Conservation (phyloP, 2,797 vertebrate genomes). For the Rachycentron canadum region DNA sequence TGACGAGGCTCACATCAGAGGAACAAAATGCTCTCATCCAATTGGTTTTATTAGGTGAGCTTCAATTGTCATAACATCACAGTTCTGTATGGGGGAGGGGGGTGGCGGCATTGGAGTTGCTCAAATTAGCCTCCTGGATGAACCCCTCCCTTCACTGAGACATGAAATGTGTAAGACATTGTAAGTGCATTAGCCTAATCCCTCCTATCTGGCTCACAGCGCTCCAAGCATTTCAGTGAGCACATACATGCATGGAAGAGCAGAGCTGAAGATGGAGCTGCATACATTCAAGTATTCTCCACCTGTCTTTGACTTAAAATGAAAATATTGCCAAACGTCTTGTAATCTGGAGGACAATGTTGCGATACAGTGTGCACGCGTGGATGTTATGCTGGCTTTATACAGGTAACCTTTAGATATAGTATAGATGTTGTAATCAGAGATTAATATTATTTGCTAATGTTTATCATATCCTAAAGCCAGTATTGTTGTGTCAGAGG, state of each 20-base stretch:
- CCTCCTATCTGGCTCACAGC: constrained; percentile 80
- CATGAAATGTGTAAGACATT: constrained; percentile 74
- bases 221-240: constrained; percentile 65
- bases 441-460: not conserved
- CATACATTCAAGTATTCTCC: constrained; percentile 28
- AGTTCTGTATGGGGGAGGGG: constrained; percentile 32
- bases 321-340: constrained; percentile 50
- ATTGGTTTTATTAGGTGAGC: not conserved
- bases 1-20: not conserved
- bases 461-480: not conserved
- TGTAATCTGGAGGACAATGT: constrained; percentile 66
- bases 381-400: constrained; percentile 78
- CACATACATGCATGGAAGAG: constrained; percentile 52
- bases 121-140: constrained; percentile 64
- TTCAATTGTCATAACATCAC: constrained; percentile 15
- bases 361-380: constrained; percentile 54
- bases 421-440: not conserved
- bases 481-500: not conserved
- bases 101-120: constrained; percentile 59
- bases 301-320: constrained; percentile 48
- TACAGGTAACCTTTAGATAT: constrained; percentile 78
- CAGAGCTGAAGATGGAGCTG: constrained; percentile 67
- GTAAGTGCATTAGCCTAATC: constrained; percentile 92
- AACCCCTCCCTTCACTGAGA: constrained; percentile 59
- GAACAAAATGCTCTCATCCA: not conserved